Evolutionary conservation across 2,797 vertebrate species (phyloP).

Genomic region (Morus bassanus): DNA sequence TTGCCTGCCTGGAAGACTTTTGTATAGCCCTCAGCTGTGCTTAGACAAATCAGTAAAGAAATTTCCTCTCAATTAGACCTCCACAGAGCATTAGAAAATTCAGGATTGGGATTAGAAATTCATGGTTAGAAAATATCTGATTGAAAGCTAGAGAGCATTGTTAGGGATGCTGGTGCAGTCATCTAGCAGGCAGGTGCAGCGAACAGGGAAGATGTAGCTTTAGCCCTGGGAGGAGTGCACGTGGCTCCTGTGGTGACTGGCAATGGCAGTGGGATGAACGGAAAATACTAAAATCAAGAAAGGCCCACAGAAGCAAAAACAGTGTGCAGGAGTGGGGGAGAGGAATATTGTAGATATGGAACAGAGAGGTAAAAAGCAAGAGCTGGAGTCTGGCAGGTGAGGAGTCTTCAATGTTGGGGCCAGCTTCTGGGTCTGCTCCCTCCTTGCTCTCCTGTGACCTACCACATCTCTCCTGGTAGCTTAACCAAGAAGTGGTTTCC

Average conservation of each 20-base stretch:
- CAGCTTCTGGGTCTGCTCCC: neutral
- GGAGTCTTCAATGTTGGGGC: neutral
- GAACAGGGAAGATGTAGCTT: accelerated
- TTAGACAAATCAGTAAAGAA: neutral
- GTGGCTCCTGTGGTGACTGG: neutral
- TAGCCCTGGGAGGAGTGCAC: too few relatives aligned
- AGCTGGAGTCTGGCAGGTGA: neutral
- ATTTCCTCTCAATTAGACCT: neutral
- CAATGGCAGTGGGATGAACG: neutral
- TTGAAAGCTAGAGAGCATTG: neutral
- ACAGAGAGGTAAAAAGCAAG: neutral
- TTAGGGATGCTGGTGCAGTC: neutral
- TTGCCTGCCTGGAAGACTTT: neutral
- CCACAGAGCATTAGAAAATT: neutral
- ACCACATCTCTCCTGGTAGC: neutral
- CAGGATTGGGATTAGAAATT: neutral
- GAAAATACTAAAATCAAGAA: neutral
- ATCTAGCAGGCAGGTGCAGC: neutral
- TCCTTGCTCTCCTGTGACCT: neutral
- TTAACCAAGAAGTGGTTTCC: neutral
- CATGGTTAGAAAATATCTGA: neutral
- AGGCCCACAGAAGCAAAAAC: neutral
- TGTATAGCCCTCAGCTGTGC: neutral
- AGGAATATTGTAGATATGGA: neutral
- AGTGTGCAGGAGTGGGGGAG: neutral